Conservation (phyloP, 2,113 vertebrate genomes). For the Alligator sinensis region DNA sequence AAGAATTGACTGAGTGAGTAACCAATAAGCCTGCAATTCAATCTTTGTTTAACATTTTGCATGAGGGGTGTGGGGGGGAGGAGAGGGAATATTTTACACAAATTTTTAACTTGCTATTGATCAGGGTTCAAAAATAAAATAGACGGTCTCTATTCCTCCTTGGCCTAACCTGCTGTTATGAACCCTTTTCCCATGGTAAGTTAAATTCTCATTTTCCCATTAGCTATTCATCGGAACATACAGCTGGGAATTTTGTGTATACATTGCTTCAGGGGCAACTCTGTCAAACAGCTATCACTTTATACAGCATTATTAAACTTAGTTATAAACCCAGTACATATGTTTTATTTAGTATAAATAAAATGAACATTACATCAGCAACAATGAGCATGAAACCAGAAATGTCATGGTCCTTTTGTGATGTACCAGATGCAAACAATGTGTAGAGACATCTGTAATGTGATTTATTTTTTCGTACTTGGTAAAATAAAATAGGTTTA, state of each 20-base stretch:
- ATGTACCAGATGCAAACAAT: neutral
- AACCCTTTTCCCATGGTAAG: neutral
- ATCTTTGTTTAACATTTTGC: neutral
- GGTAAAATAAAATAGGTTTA: slow-evolving; percentile 20
- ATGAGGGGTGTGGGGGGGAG: no score
- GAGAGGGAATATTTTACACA: no score
- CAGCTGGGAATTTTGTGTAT: slow-evolving; percentile 20
- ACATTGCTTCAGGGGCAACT: slow-evolving; percentile 30
- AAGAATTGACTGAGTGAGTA: neutral
- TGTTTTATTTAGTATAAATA: slow-evolving; percentile 32
- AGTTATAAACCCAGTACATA: neutral
- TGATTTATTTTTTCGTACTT: slow-evolving; percentile 27
- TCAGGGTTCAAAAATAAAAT: neutral
- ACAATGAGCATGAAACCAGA: neutral
- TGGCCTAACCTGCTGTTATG: neutral
- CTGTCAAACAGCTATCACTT: neutral
- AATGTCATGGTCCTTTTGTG: neutral
- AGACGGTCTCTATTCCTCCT: neutral
- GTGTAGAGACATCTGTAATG: slow-evolving; percentile 18
- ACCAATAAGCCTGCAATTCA: neutral
- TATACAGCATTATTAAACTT: neutral
- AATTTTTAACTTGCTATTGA: no score
- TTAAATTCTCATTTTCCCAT: slow-evolving; percentile 44
- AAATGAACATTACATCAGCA: neutral
- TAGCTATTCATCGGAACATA: slow-evolving; percentile 10